phyloP scores from a whole-genome alignment of 2,888 invertebrate genomes.

The Eledona agricola region DNA sequence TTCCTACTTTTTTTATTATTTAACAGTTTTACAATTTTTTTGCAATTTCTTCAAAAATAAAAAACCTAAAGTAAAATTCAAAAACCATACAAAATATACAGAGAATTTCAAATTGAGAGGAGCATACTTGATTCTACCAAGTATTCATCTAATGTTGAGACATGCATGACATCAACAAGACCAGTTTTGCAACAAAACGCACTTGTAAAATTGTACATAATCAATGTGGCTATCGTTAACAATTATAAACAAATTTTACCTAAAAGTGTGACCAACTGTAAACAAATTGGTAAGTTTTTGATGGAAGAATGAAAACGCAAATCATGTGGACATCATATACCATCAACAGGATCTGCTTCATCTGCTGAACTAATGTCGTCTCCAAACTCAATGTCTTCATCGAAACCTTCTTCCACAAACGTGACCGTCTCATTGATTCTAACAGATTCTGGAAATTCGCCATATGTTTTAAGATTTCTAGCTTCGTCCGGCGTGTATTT shows the following conservation, averaged over 20 bases:
- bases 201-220: constrained; percentile 29
- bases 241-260: constrained; percentile 31
- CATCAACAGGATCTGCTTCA: constrained; percentile 72
- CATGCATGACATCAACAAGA: constrained; percentile 23
- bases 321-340: constrained; percentile 37
- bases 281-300: constrained; percentile 19
- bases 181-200: constrained; percentile 24
- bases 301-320: constrained; percentile 14
- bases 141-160: constrained; percentile 13
- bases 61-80: constrained; percentile 19
- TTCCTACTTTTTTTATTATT: constrained; percentile 27
- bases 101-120: constrained; percentile 18
- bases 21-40: constrained; percentile 33
- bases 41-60: constrained; percentile 28
- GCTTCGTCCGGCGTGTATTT: constrained; percentile 99
- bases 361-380: constrained; percentile 93
- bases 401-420: constrained; percentile 93
- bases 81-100: constrained; percentile 30
- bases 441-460: constrained; percentile 98
- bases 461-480: constrained; percentile 97
- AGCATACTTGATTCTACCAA: constrained; percentile 23
- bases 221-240: constrained; percentile 30
- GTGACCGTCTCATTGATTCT: constrained; percentile 97
- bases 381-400: constrained; percentile 96
- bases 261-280: constrained; percentile 22